Evolutionary conservation across 2,113 vertebrate species (phyloP).

Genomic region (Loxodonta africana): DNA sequence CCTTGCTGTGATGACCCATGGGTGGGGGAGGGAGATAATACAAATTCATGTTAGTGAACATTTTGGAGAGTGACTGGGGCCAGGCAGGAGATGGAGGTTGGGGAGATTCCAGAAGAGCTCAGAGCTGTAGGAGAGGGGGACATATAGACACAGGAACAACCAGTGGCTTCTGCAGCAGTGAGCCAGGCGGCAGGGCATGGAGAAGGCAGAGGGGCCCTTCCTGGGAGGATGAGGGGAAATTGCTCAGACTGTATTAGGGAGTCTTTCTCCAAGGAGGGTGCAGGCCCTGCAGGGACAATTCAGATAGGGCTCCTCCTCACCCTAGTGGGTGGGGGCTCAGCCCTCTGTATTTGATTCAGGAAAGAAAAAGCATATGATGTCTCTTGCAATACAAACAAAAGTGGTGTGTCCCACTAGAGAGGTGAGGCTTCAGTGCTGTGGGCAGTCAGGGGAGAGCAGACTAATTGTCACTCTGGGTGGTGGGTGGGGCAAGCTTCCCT

Average conservation of each 20-base stretch:
- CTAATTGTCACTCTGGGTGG: neutral
- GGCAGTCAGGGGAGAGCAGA: neutral
- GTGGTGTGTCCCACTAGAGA: neutral
- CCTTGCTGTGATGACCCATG: neutral
- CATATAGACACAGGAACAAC: neutral
- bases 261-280: neutral
- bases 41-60: neutral
- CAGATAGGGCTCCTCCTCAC: neutral
- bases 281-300: neutral
- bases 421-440: neutral
- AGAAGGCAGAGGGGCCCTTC: neutral
- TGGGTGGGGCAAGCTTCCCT: neutral
- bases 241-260: neutral
- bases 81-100: neutral
- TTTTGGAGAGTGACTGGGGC: neutral
- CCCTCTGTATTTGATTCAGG: neutral
- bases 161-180: too few relatives aligned
- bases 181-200: neutral
- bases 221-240: neutral
- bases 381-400: constrained; percentile 9
- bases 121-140: neutral
- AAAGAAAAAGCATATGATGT: constrained; percentile 8
- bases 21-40: neutral
- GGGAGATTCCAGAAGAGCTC: too few relatives aligned
- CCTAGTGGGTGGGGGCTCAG: neutral